These are phyloP conservation scores for Sternotherus odoratus DNA, from an alignment of 2,797 vertebrate species.

Conservation along the genomic window DNA sequence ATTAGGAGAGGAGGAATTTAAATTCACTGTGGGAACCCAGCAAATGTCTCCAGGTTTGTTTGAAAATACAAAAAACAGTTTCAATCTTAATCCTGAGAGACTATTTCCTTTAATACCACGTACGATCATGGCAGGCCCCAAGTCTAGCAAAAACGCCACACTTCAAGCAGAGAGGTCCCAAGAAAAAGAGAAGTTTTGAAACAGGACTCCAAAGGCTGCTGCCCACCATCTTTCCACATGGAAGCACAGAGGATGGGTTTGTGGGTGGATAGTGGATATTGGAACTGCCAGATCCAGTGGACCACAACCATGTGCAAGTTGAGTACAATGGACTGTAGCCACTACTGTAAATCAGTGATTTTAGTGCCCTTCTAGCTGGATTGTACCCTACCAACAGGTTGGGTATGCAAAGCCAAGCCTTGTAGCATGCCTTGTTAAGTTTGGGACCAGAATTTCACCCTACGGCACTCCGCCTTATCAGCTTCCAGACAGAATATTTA, in stretches of 20 bases:
- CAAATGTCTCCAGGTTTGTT: not conserved
- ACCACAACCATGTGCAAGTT: not conserved
- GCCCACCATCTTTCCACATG: not conserved
- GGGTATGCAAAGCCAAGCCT: not conserved
- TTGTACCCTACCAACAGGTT: rapidly evolving
- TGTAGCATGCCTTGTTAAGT: not conserved
- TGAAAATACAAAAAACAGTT: slow-evolving; percentile 3
- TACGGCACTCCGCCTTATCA: rapidly evolving
- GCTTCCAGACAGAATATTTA: not conserved
- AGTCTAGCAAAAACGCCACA: not conserved
- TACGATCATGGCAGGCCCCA: not conserved
- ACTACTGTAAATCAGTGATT: not conserved
- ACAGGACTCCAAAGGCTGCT: slow-evolving; percentile 9
- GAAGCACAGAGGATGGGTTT: not conserved
- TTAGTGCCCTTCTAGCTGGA: not conserved
- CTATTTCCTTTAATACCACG: not conserved
- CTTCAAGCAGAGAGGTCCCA: slow-evolving; percentile 4
- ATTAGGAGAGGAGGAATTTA: not conserved
- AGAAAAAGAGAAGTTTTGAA: slow-evolving; percentile 2
- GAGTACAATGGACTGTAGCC: not conserved
- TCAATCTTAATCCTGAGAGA: not conserved
- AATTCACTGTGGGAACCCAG: not conserved
- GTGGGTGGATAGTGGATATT: not conserved
- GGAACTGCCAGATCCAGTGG: not conserved
- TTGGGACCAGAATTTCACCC: not conserved